Percentiles rank a stretch among this genome's conserved stretches.
These are phyloP conservation scores for Thysanoteuthis rhombus DNA, from an alignment of 2,888 invertebrate species.

Conservation along the genomic window DNA sequence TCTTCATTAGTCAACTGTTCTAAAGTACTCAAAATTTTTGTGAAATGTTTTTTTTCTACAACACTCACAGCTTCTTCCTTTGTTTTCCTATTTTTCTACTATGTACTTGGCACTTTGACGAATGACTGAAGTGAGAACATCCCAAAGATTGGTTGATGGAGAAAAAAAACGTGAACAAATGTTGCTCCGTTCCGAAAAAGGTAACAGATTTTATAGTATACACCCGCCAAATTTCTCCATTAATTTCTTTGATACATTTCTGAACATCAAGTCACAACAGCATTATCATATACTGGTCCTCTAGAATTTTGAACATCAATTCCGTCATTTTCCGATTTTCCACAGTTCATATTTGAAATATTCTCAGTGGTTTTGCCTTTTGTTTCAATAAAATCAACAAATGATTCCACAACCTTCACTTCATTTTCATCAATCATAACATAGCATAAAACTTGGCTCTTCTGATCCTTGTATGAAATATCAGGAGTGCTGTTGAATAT, in stretches of 20 bases:
- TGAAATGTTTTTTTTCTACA: conserved; percentile 20
- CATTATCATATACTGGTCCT: no score
- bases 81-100: neutral
- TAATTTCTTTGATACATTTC: no score
- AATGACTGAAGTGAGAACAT: conserved; percentile 17
- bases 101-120: conserved; percentile 22
- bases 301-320: no score
- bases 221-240: conserved; percentile 16
- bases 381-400: conserved; percentile 19
- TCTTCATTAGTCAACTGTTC: conserved; percentile 16
- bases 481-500: no score
- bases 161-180: neutral
- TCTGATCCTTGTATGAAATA: conserved; percentile 22
- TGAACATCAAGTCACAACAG: no score
- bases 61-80: conserved; percentile 17
- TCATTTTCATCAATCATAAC: conserved; percentile 16
- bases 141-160: conserved; percentile 16
- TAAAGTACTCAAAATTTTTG: neutral
- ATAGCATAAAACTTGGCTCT: neutral
- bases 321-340: neutral
- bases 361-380: neutral
- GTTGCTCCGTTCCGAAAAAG: neutral
- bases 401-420: conserved; percentile 26
- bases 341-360: neutral
- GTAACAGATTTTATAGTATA: neutral